phyloP scores from a whole-genome alignment of 2,113 vertebrate genomes.

The Saimiri boliviensis region DNA sequence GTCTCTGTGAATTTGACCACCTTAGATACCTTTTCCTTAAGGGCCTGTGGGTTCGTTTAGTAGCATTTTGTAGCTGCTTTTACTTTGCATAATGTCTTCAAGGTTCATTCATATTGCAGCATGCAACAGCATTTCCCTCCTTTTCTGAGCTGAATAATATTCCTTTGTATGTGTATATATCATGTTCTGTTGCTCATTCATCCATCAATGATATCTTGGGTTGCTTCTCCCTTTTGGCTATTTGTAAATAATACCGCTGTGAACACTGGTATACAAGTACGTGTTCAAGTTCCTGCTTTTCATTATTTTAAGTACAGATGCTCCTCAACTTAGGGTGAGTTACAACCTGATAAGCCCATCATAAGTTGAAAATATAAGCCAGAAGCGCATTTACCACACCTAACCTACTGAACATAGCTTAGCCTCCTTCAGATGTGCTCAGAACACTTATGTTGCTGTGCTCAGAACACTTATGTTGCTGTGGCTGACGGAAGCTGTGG shows the following conservation, averaged over 20 bases:
- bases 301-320: background rate
- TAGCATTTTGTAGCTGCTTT: background rate
- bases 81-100: background rate
- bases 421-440: background rate
- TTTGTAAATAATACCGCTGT: background rate
- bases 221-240: background rate
- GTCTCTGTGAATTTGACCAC: background rate
- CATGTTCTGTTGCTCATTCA: background rate
- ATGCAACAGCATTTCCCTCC: background rate
- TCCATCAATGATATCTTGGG: background rate
- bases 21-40: background rate
- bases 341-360: background rate
- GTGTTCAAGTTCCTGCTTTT: background rate
- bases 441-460: background rate
- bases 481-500: background rate
- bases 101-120: background rate
- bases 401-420: background rate
- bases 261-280: background rate
- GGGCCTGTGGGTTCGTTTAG: background rate
- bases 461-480: background rate
- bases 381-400: background rate
- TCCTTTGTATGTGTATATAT: background rate
- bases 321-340: background rate
- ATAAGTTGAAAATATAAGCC: background rate
- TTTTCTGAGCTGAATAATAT: background rate